Evolutionary conservation across 2,888 invertebrate species (phyloP).

Genomic region (Rhagium mordax): DNA sequence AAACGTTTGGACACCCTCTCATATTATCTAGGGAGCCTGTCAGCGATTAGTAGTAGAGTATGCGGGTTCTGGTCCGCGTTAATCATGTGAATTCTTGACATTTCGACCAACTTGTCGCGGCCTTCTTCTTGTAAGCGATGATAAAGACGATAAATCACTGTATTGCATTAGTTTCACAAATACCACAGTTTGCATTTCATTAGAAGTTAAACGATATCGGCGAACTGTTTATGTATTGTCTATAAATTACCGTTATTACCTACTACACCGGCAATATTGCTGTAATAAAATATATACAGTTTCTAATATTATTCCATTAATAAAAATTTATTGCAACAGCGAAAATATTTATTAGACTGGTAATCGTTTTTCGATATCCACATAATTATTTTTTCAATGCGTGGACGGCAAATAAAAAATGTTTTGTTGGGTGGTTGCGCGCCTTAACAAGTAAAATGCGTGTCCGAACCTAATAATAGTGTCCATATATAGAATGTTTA

Average conservation of each 20-base stretch:
- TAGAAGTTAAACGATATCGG: conserved; percentile 19
- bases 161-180: neutral
- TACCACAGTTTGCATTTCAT: conserved; percentile 15
- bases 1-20: too few species aligned
- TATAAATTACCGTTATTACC: conserved; percentile 26
- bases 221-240: neutral
- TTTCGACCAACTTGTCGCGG: too few species aligned
- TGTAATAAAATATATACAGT: conserved; percentile 25
- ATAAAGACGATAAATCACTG: neutral
- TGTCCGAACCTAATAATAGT: neutral
- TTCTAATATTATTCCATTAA: conserved; percentile 24
- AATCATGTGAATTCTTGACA: too few species aligned
- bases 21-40: too few species aligned
- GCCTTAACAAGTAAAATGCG: conserved; percentile 17
- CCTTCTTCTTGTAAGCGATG: too few species aligned
- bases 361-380: conserved; percentile 29
- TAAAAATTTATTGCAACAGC: conserved; percentile 32
- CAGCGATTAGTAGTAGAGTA: too few species aligned
- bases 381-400: conserved; percentile 14
- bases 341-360: conserved; percentile 13
- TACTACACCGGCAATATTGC: conserved; percentile 17
- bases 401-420: neutral
- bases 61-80: too few species aligned
- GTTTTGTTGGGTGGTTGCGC: neutral
- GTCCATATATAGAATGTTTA: neutral